Conservation (phyloP, 2,113 vertebrate species). For the Tiliqua scincoides region DNA sequence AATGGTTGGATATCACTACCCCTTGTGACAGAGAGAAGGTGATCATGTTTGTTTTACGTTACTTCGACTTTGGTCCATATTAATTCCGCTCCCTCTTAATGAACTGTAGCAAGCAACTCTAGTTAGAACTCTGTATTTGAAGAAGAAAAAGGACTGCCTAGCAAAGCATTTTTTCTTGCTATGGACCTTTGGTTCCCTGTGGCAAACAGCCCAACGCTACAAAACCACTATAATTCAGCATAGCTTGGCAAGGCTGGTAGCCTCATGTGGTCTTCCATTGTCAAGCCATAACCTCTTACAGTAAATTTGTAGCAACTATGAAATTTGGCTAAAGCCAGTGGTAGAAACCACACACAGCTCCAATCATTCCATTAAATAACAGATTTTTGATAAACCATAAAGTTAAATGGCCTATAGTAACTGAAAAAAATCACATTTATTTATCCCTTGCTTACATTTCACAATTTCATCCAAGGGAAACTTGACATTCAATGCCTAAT, state of each 20-base stretch:
- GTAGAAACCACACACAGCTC: slow-evolving; percentile 63
- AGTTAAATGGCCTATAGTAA: slow-evolving; percentile 50
- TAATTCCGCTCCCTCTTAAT: slow-evolving; percentile 54
- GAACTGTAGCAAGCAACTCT: slow-evolving; percentile 46
- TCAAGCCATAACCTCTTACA: slow-evolving; percentile 67
- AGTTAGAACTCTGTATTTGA: slow-evolving; percentile 45
- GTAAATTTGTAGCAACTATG: slow-evolving; percentile 67
- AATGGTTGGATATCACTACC: no score
- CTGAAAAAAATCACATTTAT: slow-evolving; percentile 11
- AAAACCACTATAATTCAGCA: slow-evolving; percentile 66
- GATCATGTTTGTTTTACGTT: slow-evolving; percentile 53
- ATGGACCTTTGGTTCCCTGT: slow-evolving; percentile 41
- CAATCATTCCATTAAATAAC: slow-evolving; percentile 47
- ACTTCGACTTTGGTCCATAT: slow-evolving; percentile 33
- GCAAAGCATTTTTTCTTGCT: slow-evolving; percentile 49
- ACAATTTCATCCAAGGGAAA: slow-evolving; percentile 43
- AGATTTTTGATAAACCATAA: slow-evolving; percentile 50
- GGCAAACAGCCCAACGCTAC: slow-evolving; percentile 57
- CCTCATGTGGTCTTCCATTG: slow-evolving; percentile 54
- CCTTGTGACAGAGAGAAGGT: no score
- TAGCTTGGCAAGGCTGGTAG: slow-evolving; percentile 51
- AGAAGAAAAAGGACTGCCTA: slow-evolving; percentile 52
- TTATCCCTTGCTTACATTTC: slow-evolving; percentile 52
- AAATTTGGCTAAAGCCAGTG: slow-evolving; percentile 56
- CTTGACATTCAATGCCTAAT: slow-evolving; percentile 25